Conservation (phyloP, 1,140 invertebrate genomes). For the Pseudomyrmex sp. region DNA sequence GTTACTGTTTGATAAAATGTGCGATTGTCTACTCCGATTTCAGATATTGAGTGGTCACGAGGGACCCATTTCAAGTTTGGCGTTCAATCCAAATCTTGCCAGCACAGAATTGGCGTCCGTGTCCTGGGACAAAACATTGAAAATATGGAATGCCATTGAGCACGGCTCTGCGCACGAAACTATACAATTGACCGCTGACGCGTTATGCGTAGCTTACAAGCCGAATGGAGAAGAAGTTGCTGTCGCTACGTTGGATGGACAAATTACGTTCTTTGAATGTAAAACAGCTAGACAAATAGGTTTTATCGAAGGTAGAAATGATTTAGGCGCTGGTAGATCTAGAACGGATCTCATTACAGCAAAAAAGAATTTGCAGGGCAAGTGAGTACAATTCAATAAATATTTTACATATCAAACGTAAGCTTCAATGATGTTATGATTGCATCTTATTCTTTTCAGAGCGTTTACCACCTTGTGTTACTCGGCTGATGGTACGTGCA, state of each 20-base stretch:
- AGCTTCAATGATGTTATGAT: neutral
- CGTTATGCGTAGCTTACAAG: slow-evolving; percentile 92
- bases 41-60: slow-evolving; percentile 96
- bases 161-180: slow-evolving; percentile 93
- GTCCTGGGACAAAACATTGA: slow-evolving; percentile 97
- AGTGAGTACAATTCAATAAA: slow-evolving; percentile 87
- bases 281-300: slow-evolving; percentile 89
- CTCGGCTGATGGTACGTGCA: slow-evolving; percentile 94
- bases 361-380: slow-evolving; percentile 92
- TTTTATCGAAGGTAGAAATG: slow-evolving; percentile 94
- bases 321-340: slow-evolving; percentile 93
- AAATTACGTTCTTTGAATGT: slow-evolving; percentile 94
- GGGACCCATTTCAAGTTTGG: slow-evolving; percentile 93
- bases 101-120: slow-evolving; percentile 93
- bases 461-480: slow-evolving; percentile 96
- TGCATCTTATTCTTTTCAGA: slow-evolving; percentile 86
- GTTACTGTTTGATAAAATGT: slow-evolving; percentile 4
- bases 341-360: slow-evolving; percentile 95
- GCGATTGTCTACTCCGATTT: slow-evolving; percentile 1
- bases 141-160: slow-evolving; percentile 96
- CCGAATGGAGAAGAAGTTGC: slow-evolving; percentile 96
- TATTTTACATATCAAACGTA: neutral
- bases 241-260: slow-evolving; percentile 95
- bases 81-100: slow-evolving; percentile 91
- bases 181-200: slow-evolving; percentile 92